A percentile compares a stretch with the other conserved stretches of the same genome.
Conservation (phyloP, 1,140 invertebrate genomes). For the Magallana angulata region DNA sequence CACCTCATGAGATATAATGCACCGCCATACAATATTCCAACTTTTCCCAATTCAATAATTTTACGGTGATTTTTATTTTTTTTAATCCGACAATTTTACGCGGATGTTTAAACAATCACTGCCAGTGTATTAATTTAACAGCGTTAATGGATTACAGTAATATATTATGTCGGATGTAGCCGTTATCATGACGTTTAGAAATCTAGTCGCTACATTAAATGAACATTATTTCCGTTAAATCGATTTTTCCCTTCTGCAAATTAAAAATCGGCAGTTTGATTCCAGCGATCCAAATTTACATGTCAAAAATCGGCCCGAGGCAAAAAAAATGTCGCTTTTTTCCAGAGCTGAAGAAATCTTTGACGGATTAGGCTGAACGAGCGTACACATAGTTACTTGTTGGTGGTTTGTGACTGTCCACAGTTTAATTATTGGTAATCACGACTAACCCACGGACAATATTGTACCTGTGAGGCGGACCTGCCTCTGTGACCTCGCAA, state of each 20-base stretch:
- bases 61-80: too few species aligned
- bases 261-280: slow-evolving; percentile 36
- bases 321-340: slow-evolving; percentile 1
- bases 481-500: background rate
- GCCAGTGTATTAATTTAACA: background rate
- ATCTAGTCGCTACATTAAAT: slow-evolving; percentile 19
- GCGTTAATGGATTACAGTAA: slow-evolving; percentile 27
- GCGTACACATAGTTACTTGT: background rate
- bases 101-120: too few species aligned
- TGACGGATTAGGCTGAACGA: background rate
- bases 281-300: slow-evolving; percentile 27
- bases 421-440: slow-evolving; percentile 24
- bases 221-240: slow-evolving; percentile 35
- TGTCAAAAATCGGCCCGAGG: slow-evolving; percentile 22
- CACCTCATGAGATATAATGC: background rate
- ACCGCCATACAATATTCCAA: too few species aligned
- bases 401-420: background rate
- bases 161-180: slow-evolving; percentile 21
- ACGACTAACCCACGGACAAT: slow-evolving; percentile 1
- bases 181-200: slow-evolving; percentile 13
- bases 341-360: background rate
- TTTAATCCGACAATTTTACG: too few species aligned
- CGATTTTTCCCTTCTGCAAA: slow-evolving; percentile 32
- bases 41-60: too few species aligned
- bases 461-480: background rate